Conservation (phyloP, 2,797 vertebrate species). For the Potorous gilbertii region DNA sequence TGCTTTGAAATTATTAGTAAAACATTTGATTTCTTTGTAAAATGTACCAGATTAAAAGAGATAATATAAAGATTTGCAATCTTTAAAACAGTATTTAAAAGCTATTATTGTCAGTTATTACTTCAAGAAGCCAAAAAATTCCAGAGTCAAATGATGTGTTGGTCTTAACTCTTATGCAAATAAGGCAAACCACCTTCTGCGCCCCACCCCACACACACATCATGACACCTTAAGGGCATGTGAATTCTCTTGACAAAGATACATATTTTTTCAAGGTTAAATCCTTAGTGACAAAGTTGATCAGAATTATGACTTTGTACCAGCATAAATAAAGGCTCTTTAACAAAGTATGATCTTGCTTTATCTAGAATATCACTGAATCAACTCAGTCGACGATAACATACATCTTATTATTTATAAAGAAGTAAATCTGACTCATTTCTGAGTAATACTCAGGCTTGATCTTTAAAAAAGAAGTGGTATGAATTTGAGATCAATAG, state of each 20-base stretch:
- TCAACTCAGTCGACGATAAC: not conserved
- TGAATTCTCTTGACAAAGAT: not conserved
- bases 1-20: not conserved
- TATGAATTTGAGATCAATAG: not conserved
- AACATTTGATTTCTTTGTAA: not conserved
- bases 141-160: not conserved
- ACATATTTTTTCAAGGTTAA: not conserved
- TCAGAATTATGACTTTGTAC: not conserved
- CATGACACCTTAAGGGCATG: not conserved
- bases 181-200: not conserved
- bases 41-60: not conserved
- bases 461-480: not conserved
- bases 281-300: not conserved
- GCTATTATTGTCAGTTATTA: not conserved
- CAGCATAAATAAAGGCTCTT: not conserved
- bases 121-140: not conserved
- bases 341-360: not conserved
- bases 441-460: not conserved
- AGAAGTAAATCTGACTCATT: not conserved
- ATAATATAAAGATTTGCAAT: not conserved
- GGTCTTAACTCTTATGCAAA: not conserved
- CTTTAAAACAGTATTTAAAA: not conserved
- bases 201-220: no score
- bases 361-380: not conserved
- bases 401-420: not conserved